Conservation (phyloP, 2,113 vertebrate species). For the Hypanus sabinus region DNA sequence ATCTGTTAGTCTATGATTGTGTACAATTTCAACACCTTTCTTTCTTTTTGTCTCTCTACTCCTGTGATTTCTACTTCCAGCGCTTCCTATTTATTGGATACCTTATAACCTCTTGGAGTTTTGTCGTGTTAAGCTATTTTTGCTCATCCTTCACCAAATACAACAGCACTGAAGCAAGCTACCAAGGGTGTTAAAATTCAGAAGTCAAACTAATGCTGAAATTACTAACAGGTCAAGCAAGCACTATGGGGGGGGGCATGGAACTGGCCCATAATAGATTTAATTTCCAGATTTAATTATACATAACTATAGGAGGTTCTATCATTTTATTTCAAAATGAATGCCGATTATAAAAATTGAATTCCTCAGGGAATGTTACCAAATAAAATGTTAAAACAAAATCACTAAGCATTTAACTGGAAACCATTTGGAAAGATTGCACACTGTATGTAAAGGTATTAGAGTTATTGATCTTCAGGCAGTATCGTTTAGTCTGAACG, state of each 20-base stretch:
- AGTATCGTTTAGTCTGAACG: background rate
- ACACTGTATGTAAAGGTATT: background rate
- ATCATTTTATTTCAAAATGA: background rate
- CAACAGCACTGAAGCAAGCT: background rate
- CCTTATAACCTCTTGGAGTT: background rate
- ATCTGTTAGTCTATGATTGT: background rate
- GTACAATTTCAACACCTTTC: background rate
- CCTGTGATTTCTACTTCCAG: background rate
- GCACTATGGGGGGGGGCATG: too few relatives aligned
- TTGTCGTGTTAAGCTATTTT: background rate
- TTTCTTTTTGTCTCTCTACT: background rate
- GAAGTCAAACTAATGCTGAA: background rate
- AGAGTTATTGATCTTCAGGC: background rate
- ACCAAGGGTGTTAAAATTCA: background rate
- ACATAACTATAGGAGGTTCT: background rate
- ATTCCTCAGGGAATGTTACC: background rate
- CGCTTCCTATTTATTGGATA: background rate
- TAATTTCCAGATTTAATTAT: background rate
- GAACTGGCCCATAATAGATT: background rate
- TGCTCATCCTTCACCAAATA: background rate
- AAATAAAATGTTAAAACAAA: conserved; percentile 16
- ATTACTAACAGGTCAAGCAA: background rate
- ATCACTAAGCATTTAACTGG: background rate
- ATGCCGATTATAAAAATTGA: background rate
- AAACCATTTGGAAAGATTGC: background rate